Evolutionary conservation across 2,113 vertebrate species (phyloP).

Genomic region (Donacobius atricapilla): DNA sequence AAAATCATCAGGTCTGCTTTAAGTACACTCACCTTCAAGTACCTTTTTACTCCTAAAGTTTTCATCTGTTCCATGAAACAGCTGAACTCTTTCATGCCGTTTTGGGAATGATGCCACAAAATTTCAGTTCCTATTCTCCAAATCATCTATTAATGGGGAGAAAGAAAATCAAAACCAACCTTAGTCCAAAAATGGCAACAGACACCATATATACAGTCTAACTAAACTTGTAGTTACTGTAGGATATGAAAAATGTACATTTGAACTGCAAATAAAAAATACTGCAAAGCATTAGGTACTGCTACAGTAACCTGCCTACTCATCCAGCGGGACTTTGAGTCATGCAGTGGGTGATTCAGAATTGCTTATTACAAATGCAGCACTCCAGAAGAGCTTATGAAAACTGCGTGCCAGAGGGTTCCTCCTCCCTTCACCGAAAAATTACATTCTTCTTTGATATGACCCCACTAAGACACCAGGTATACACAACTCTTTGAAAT

Average conservation of each 20-base stretch:
- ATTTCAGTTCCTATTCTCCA: constrained; percentile 88
- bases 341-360: not conserved
- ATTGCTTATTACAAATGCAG: not conserved
- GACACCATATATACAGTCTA: not conserved
- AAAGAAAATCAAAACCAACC: not conserved
- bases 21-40: constrained; percentile 77
- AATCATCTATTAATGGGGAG: constrained; percentile 70
- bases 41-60: constrained; percentile 80
- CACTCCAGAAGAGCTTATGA: not conserved
- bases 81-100: constrained; percentile 78
- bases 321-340: not conserved
- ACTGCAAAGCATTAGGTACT: not conserved
- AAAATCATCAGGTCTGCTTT: not conserved
- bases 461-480: not conserved
- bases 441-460: not conserved
- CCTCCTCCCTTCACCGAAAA: not conserved
- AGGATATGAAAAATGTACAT: not conserved
- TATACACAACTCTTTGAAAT: not conserved
- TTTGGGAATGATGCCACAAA: constrained; percentile 81
- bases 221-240: not conserved
- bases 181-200: not conserved
- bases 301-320: not conserved
- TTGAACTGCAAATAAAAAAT: not conserved
- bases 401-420: not conserved
- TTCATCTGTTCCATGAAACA: constrained; percentile 87